phyloP scores from a whole-genome alignment of 2,888 invertebrate genomes.

The Arctia plantaginis region DNA sequence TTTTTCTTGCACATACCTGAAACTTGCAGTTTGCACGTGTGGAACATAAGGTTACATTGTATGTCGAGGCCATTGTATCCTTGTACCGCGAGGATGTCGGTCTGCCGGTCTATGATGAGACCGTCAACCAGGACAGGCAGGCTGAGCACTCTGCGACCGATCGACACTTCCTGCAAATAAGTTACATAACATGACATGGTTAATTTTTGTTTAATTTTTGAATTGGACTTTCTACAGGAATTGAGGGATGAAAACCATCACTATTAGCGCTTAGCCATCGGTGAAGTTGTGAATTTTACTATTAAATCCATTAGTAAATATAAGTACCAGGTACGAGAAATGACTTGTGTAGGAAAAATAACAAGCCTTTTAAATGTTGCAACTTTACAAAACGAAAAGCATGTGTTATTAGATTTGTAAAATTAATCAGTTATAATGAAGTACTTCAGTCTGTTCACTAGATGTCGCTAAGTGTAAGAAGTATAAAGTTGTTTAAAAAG shows the following conservation, averaged over 20 bases:
- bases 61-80: slow-evolving; percentile 71
- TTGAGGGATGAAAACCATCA: background rate
- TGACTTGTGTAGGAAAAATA: background rate
- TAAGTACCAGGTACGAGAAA: background rate
- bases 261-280: background rate
- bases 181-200: background rate
- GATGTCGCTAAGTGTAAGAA: background rate
- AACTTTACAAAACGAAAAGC: background rate
- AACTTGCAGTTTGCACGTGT: slow-evolving; percentile 78
- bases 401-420: background rate
- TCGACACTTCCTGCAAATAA: slow-evolving; percentile 72
- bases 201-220: no score
- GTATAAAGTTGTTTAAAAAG: background rate
- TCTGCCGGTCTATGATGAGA: slow-evolving; percentile 72
- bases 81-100: slow-evolving; percentile 68
- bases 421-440: background rate
- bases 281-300: no score
- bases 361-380: background rate
- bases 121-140: slow-evolving; percentile 76
- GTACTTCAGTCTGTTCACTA: background rate
- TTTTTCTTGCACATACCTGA: slow-evolving; percentile 61
- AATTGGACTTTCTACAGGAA: background rate
- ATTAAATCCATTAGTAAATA: no score
- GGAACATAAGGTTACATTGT: slow-evolving; percentile 76
- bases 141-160: slow-evolving; percentile 66